Evolutionary conservation across 2,888 invertebrate genomes (phyloP), one percentile per base, ranked within the genome.

Genomic region (Himalopsyche japonica): DNA sequence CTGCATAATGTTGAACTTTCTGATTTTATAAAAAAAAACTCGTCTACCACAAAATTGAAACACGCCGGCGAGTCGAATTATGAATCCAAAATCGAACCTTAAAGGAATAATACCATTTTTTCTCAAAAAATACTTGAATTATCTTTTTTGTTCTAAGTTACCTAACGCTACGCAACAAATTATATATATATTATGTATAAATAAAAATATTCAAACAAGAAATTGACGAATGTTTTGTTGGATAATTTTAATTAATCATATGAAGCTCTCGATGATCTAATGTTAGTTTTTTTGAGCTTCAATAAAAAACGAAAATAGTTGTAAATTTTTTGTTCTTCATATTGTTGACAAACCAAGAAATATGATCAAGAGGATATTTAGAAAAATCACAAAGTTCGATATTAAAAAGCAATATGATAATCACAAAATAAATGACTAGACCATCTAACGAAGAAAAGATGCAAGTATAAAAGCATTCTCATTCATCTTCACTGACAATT

Each of bases 401-500:
- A 2, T 15, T 43, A 43, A 43, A 15, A 43, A 43, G 43, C 15
- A 1, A 70, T 30, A 27, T 2, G 1, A 43, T 43, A 3, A 6
- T 20, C 48, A 34, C 48, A 76, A 48, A 37, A 82, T 77, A 82
- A 77, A 82, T 49, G 32, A 20, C n/a, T 20, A 32, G 43, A 57
- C 30, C 78, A 34, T 34, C 70, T 79, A 79, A 48, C 37, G 57
- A 32, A 15, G 48, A 82, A 82, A 79, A 79, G 32, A 70, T 18
- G 32, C 64, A 76, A 20, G 47, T 20, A 64, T 32, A 79, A 79
- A 43, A n/a, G 32, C 47, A 24, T 20, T 27, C 30, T 76, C 84
- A 81, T 84, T 77, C 70, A 81, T 43, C 32, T 76, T 37, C 12
- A 81, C 81, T 84, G 81, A 86, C 84, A 84, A 84, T 84, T 84